These are phyloP conservation scores for Otocyon megalotis DNA, from an alignment of 2,113 vertebrate genomes.

Conservation along the genomic window DNA sequence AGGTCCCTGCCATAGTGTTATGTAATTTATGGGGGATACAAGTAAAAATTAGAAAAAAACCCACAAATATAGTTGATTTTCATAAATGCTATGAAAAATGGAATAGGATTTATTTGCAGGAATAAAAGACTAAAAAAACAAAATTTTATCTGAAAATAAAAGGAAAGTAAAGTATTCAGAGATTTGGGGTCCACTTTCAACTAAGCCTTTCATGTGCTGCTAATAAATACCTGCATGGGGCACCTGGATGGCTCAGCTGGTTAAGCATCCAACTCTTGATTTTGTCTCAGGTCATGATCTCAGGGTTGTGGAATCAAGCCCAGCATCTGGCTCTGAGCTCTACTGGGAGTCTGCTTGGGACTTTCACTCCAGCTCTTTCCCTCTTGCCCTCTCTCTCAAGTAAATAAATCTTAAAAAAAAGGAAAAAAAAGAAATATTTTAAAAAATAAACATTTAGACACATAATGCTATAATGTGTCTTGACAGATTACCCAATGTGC, in stretches of 20 bases:
- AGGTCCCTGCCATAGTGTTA: background rate
- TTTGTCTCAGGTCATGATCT: background rate
- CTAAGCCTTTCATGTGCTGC: background rate
- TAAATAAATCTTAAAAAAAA: background rate
- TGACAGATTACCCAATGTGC: accelerated
- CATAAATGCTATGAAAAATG: background rate
- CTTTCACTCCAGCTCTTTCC: background rate
- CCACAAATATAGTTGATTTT: background rate
- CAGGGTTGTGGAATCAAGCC: background rate
- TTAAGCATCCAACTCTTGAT: background rate
- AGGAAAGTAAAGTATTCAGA: background rate
- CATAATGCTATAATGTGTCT: background rate
- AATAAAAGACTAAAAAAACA: background rate
- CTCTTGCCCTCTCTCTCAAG: background rate
- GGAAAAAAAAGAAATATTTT: background rate
- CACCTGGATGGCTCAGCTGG: background rate
- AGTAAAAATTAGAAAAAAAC: background rate
- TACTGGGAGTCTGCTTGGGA: background rate
- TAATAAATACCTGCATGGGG: background rate
- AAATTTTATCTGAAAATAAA: background rate
- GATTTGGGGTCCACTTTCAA: background rate
- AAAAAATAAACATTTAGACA: background rate
- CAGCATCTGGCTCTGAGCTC: background rate
- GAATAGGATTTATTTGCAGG: background rate
- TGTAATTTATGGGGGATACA: background rate